Evolutionary conservation across 1,140 invertebrate genomes (phyloP), one percentile per base, ranked within the genome.

Genomic region (Drosophila tani): DNA sequence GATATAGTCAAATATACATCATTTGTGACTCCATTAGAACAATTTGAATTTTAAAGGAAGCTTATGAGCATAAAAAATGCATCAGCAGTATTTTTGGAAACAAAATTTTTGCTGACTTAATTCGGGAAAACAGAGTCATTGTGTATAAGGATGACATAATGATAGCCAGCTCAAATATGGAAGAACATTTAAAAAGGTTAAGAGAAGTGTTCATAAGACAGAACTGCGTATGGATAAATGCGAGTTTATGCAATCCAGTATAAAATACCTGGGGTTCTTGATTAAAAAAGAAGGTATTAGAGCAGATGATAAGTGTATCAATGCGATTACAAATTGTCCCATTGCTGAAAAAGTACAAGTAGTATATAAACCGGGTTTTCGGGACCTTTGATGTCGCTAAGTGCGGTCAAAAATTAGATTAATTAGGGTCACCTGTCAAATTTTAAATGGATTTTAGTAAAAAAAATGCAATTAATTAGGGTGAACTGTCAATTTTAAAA

Each of bases 11-110:
- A n/a, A n/a, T n/a, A 45, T 27, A 32, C 40, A 9, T 58, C 15
- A 29, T 58, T 58, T 11, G 55, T 57, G 2, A 57, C 55, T 21
- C 40, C 40, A 15, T 57, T 57, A 21, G 38, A 21, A 24, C 55
- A 57, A 8, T 43, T 24, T 40, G 5, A 57, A 43, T 57, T 57
- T 38, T 40, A 41, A 1, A 27, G n/a, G n/a, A n/a, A n/a, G n/a
- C n/a, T n/a, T n/a, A n/a, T n/a, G n/a, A n/a, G 32, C 5, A 29
- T 29, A 29, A 57, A 62, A 35, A 50, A 40, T 49, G 59, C 29
- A 21, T 38, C 12, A 21, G 32, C 51, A 7, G 27, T 55, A 11
- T 35, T 4, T 35, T 55, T 9, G 29, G 19, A 35, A 55, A 55
- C 12, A 55, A 9, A 1, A 19, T 46, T 6, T 46, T 46, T 47